These are phyloP conservation scores for Dichetophora obliterata DNA, from an alignment of 2,888 invertebrate species.

Conservation along the genomic window DNA sequence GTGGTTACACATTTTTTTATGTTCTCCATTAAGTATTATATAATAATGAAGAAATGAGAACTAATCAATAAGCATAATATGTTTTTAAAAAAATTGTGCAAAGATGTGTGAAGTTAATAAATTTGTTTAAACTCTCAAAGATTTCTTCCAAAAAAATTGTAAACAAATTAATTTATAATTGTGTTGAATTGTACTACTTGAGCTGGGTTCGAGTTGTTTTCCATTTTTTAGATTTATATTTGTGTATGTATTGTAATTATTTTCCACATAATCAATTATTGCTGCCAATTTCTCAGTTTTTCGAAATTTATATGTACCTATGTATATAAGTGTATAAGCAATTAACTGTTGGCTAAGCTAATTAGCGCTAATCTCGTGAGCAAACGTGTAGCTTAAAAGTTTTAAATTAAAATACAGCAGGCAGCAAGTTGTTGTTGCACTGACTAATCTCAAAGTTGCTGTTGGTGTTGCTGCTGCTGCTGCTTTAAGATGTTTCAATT, in stretches of 20 bases:
- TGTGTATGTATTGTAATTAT: conserved; percentile 36
- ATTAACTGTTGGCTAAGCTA: conserved; percentile 43
- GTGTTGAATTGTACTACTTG: too few species aligned
- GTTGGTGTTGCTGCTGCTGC: conserved; percentile 2
- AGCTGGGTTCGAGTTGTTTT: too few species aligned
- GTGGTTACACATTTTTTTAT: too few species aligned
- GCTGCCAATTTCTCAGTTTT: background rate
- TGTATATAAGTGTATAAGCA: conserved; percentile 35
- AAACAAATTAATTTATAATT: too few species aligned
- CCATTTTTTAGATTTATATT: too few species aligned
- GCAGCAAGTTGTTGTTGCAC: conserved; percentile 6
- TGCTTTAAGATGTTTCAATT: background rate
- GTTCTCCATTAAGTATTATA: too few species aligned
- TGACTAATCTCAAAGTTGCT: background rate
- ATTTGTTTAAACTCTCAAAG: too few species aligned
- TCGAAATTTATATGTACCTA: background rate
- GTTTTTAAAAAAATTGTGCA: too few species aligned
- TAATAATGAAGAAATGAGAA: too few species aligned
- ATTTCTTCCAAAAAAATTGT: too few species aligned
- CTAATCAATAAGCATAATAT: too few species aligned
- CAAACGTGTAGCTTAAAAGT: background rate
- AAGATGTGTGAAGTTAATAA: too few species aligned
- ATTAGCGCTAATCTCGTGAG: conserved; percentile 42
- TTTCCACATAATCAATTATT: conserved; percentile 45
- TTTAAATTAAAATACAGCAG: background rate